Evolutionary conservation across 2,888 invertebrate genomes (phyloP).

Genomic region (Leptinotarsa juncta): DNA sequence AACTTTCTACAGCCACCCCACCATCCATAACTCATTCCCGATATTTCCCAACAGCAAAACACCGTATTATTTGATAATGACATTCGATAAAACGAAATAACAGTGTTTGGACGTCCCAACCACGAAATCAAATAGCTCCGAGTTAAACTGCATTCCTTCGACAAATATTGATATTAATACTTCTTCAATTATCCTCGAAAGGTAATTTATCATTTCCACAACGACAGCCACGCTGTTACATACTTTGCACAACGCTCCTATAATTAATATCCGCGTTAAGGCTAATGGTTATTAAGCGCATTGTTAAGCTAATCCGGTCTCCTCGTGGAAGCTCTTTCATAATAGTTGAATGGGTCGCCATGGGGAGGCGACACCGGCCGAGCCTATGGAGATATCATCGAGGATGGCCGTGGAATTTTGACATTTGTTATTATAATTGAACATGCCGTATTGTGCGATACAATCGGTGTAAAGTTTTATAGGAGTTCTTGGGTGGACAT

Average conservation of each 20-base stretch:
- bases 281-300: conserved; percentile 16
- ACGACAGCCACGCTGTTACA: conserved; percentile 44
- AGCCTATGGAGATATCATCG: conserved; percentile 59
- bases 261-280: conserved; percentile 16
- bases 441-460: conserved; percentile 39
- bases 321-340: conserved; percentile 60
- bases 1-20: background rate
- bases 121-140: conserved; percentile 28
- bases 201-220: conserved; percentile 52
- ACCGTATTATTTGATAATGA: conserved; percentile 10
- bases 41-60: conserved; percentile 13
- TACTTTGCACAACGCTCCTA: conserved; percentile 14
- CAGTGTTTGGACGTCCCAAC: conserved; percentile 11
- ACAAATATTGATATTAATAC: conserved; percentile 55
- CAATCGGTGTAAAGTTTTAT: conserved; percentile 43
- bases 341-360: conserved; percentile 62
- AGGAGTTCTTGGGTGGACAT: conserved; percentile 23
- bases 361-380: conserved; percentile 61
- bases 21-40: conserved; percentile 6
- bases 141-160: conserved; percentile 47
- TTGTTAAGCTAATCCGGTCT: conserved; percentile 14
- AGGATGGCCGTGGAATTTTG: conserved; percentile 59
- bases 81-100: conserved; percentile 12
- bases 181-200: conserved; percentile 51
- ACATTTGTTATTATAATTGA: conserved; percentile 49